A percentile compares a stretch with the other conserved stretches of the same genome.
These are phyloP conservation scores for Phalanger gymnotis DNA, from an alignment of 2,797 vertebrate genomes.

Conservation along the genomic window DNA sequence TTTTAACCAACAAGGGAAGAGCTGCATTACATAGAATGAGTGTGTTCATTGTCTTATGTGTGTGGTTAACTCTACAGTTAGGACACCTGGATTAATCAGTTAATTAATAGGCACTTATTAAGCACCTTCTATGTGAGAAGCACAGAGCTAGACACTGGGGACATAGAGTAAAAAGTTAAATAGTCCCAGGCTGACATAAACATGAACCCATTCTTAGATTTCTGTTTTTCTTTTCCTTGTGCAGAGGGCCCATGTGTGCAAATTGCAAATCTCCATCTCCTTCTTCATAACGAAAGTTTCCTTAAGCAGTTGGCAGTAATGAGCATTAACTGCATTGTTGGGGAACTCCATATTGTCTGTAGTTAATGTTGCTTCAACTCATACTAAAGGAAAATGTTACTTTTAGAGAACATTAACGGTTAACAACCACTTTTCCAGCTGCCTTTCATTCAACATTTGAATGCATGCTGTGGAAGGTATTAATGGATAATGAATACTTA, in stretches of 20 bases:
- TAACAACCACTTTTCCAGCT: not conserved
- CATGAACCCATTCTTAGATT: not conserved
- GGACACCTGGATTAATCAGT: not conserved
- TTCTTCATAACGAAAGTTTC: not conserved
- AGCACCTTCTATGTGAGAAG: not conserved
- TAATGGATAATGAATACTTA: not conserved
- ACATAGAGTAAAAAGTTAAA: not conserved
- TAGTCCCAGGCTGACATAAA: not conserved
- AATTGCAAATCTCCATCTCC: not conserved
- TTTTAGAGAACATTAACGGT: not conserved
- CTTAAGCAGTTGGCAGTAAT: not conserved
- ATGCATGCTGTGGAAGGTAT: not conserved
- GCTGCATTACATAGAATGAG: not conserved
- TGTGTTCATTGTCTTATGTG: not conserved
- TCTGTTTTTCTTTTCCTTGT: not conserved
- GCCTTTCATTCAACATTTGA: conserved; percentile 10
- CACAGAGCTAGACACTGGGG: not conserved
- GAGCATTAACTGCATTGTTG: not conserved
- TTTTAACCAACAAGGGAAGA: not conserved
- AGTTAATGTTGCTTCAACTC: not conserved
- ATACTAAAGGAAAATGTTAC: conserved; percentile 1
- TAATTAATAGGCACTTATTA: not conserved
- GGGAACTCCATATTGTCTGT: not conserved
- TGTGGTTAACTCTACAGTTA: not conserved
- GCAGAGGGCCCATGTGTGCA: not conserved